These are phyloP conservation scores for Epicampocera succincta DNA, from an alignment of 2,888 invertebrate species.

Conservation along the genomic window DNA sequence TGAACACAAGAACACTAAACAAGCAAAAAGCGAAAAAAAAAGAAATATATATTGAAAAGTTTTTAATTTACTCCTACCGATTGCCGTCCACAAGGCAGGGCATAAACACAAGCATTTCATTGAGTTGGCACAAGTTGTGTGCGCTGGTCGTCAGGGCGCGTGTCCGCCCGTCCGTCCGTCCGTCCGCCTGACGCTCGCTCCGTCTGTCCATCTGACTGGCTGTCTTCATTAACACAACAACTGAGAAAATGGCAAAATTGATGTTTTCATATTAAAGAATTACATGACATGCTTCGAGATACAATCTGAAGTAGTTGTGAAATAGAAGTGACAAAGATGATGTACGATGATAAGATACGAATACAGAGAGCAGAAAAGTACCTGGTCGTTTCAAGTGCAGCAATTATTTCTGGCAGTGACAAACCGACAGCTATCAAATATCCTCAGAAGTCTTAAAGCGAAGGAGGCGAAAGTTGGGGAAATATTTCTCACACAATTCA, in stretches of 20 bases:
- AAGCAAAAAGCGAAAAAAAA: not conserved
- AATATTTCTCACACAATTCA: too few relatives aligned
- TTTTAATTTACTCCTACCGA: conserved; percentile 43
- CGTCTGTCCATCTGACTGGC: too few relatives aligned
- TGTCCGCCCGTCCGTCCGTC: too few relatives aligned
- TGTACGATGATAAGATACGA: not conserved
- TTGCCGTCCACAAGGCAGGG: conserved; percentile 1
- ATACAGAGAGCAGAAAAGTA: not conserved
- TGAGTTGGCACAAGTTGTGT: conserved; percentile 2
- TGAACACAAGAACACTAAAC: conserved; percentile 16
- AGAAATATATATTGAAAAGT: conserved; percentile 17
- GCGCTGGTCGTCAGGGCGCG: not conserved
- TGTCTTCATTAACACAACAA: conserved; percentile 18
- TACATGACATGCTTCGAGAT: not conserved
- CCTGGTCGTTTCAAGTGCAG: not conserved
- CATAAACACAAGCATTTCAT: not conserved
- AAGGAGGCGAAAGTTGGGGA: too few relatives aligned
- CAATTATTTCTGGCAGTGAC: too few relatives aligned
- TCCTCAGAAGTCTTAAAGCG: too few relatives aligned
- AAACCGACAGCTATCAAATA: too few relatives aligned
- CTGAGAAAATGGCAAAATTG: conserved; percentile 22
- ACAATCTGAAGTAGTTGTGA: not conserved
- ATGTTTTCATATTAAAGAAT: not conserved
- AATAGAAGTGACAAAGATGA: not conserved
- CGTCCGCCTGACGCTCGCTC: too few relatives aligned